Evolutionary conservation across 2,888 invertebrate genomes (phyloP).

Genomic region (Apeira syringaria): DNA sequence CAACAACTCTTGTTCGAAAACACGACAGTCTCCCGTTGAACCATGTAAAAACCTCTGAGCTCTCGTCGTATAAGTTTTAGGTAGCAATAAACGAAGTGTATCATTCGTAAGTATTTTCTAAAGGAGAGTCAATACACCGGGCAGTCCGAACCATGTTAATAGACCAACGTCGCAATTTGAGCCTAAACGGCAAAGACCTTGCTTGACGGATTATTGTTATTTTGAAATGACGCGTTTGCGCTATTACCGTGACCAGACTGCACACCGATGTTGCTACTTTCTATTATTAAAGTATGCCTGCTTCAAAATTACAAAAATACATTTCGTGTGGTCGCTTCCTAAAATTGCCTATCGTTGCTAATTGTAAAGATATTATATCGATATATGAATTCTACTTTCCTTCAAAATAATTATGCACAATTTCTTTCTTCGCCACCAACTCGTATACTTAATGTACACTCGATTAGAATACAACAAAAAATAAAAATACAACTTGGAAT

Average conservation of each 20-base stretch:
- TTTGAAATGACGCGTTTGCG: too few relatives aligned
- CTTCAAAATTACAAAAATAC: not conserved
- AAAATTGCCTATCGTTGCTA: not conserved
- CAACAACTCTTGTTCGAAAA: constrained; percentile 67
- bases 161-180: too few relatives aligned
- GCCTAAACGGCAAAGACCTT: too few relatives aligned
- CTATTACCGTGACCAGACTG: too few relatives aligned
- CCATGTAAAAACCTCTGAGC: constrained; percentile 20
- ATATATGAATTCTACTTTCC: not conserved
- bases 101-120: not conserved
- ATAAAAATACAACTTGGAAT: constrained; percentile 26
- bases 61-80: constrained; percentile 12
- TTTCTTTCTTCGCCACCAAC: not conserved
- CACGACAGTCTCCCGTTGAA: constrained; percentile 40
- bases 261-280: too few relatives aligned
- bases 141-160: too few relatives aligned
- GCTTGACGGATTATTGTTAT: too few relatives aligned
- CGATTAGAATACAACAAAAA: constrained; percentile 18
- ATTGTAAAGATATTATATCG: not conserved
- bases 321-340: constrained; percentile 2
- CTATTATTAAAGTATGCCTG: not conserved
- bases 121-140: too few relatives aligned
- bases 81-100: constrained; percentile 3
- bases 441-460: constrained; percentile 17
- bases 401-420: not conserved